A percentile compares a stretch with the other conserved stretches of the same genome.
phyloP scores from a whole-genome alignment of 1,140 invertebrate species.

The Asobara japonica region DNA sequence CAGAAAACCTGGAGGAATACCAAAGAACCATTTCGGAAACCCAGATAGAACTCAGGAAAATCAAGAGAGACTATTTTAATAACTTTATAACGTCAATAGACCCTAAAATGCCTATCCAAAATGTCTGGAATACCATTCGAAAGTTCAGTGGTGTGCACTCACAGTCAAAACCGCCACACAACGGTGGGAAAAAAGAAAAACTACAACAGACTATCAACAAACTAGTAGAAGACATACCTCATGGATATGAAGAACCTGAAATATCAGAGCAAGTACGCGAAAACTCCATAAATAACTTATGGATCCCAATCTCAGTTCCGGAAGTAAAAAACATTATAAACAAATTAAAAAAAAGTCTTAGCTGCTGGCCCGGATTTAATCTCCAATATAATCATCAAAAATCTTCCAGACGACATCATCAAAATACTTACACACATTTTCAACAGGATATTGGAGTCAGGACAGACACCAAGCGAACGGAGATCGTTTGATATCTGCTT shows the following conservation, averaged over 20 bases:
- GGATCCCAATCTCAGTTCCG: not conserved
- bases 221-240: not conserved
- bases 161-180: not conserved
- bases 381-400: conserved; percentile 21
- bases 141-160: not conserved
- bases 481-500: conserved; percentile 23
- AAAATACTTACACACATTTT: conserved; percentile 28
- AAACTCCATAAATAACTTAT: not conserved
- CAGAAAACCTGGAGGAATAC: not conserved
- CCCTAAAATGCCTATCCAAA: not conserved
- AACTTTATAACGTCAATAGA: not conserved
- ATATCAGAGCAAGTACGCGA: not conserved
- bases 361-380: conserved; percentile 37
- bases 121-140: not conserved
- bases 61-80: not conserved
- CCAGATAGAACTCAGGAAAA: not conserved
- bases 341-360: conserved; percentile 21
- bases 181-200: not conserved
- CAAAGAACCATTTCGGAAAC: not conserved
- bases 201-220: not conserved
- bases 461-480: conserved; percentile 28
- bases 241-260: not conserved
- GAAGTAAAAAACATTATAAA: conserved; percentile 17
- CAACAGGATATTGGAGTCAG: conserved; percentile 28
- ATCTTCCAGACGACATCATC: not conserved